phyloP scores from a whole-genome alignment of 2,113 vertebrate genomes.

The Pangasianodon gigas region DNA sequence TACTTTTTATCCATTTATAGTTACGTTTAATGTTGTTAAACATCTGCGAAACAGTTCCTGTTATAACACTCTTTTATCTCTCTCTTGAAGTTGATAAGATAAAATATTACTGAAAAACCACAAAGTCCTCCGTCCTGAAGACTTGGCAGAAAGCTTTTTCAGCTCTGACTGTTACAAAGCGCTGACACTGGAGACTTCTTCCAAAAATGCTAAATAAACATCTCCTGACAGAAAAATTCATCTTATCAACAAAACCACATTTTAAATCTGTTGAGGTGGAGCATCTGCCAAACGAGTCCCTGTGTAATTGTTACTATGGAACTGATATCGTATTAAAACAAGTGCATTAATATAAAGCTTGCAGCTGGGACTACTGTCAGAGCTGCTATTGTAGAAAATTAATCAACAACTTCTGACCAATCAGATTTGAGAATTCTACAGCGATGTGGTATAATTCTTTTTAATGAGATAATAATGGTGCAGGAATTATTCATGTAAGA shows the following conservation, averaged over 20 bases:
- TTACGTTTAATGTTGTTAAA: background rate
- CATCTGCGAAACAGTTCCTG: background rate
- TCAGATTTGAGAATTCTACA: background rate
- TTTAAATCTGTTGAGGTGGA: background rate
- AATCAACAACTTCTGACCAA: background rate
- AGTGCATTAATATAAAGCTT: background rate
- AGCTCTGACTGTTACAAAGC: background rate
- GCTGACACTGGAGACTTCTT: background rate
- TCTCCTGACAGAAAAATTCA: background rate
- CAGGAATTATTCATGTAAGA: background rate
- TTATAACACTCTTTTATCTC: background rate
- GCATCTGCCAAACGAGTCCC: background rate
- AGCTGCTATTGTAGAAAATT: background rate
- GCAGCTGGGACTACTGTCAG: background rate
- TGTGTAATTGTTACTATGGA: background rate
- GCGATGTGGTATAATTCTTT: background rate
- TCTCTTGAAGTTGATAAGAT: background rate
- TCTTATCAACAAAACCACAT: background rate
- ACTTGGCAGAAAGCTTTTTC: background rate
- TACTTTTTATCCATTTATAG: background rate
- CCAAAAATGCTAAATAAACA: background rate
- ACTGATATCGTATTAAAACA: background rate
- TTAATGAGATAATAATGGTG: slow-evolving; percentile 2
- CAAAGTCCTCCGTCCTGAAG: background rate
- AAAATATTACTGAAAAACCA: background rate